These are phyloP conservation scores for Andrena bucephala DNA, from an alignment of 2,888 invertebrate species.

Conservation along the genomic window DNA sequence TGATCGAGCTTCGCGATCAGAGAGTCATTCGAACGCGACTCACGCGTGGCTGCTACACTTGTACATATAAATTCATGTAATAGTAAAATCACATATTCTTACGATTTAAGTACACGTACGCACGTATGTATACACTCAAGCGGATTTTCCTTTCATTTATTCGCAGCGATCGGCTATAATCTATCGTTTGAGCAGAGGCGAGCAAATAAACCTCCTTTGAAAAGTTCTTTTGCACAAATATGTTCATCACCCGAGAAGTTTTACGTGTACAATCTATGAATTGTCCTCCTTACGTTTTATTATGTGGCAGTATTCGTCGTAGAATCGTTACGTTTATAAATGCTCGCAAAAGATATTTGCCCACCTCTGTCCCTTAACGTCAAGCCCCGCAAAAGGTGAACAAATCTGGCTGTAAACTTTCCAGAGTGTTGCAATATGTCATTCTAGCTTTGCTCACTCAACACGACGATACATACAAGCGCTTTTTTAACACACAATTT, in stretches of 20 bases:
- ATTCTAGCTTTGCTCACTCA: not conserved
- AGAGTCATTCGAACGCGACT: not conserved
- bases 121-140: conserved; percentile 51
- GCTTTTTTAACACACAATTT: conserved; percentile 15
- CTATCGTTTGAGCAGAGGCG: conserved; percentile 30
- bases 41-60: conserved; percentile 23
- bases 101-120: conserved; percentile 60
- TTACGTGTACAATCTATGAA: not conserved
- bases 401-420: conserved; percentile 17
- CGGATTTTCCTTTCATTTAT: conserved; percentile 37
- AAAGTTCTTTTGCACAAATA: not conserved
- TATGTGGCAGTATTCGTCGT: conserved; percentile 40
- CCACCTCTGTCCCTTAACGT: conserved; percentile 12
- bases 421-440: not conserved
- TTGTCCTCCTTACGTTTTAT: not conserved
- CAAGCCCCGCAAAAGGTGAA: conserved; percentile 8
- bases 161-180: conserved; percentile 37
- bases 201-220: conserved; percentile 28
- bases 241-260: not conserved
- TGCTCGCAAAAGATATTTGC: conserved; percentile 15
- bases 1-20: not conserved
- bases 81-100: conserved; percentile 71
- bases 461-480: conserved; percentile 23
- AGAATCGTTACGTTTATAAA: not conserved
- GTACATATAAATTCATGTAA: conserved; percentile 59